A percentile compares a stretch with the other conserved stretches of the same genome.
Evolutionary conservation across 2,113 vertebrate species (phyloP).

Genomic region (Ramphastos sulfuratus): DNA sequence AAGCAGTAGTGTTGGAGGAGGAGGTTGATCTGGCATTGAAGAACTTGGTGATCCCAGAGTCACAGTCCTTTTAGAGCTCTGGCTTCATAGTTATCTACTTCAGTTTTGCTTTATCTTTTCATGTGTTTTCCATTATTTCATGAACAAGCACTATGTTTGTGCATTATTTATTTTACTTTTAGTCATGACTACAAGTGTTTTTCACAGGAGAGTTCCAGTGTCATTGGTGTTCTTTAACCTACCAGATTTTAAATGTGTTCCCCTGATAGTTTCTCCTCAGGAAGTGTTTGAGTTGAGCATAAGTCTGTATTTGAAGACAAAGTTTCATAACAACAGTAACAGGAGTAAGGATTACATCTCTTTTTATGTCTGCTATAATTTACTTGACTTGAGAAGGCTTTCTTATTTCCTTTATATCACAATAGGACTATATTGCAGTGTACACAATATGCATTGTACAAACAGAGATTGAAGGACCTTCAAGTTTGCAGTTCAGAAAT

Average conservation of each 20-base stretch:
- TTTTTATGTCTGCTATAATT: not conserved
- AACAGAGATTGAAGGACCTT: not conserved
- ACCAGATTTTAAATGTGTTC: not conserved
- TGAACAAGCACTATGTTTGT: not conserved
- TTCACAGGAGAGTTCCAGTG: not conserved
- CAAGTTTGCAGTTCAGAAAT: not conserved
- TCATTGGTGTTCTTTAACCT: not conserved
- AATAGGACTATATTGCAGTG: not conserved
- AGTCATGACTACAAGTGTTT: not conserved
- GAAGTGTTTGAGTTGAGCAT: not conserved
- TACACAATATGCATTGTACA: not conserved
- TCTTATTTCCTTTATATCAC: not conserved
- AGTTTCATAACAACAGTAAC: not conserved
- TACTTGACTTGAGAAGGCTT: not conserved
- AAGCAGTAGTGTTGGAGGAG: not conserved
- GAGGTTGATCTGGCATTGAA: not conserved
- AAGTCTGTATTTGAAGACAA: not conserved
- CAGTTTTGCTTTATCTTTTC: not conserved
- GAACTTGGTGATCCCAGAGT: not conserved
- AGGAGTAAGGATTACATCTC: not conserved
- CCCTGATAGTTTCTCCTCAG: not conserved
- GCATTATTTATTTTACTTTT: not conserved
- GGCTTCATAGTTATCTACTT: not conserved
- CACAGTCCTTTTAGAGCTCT: not conserved
- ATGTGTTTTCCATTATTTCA: not conserved